Conservation (phyloP, 2,797 vertebrate species). For the Fundulus diaphanus region DNA sequence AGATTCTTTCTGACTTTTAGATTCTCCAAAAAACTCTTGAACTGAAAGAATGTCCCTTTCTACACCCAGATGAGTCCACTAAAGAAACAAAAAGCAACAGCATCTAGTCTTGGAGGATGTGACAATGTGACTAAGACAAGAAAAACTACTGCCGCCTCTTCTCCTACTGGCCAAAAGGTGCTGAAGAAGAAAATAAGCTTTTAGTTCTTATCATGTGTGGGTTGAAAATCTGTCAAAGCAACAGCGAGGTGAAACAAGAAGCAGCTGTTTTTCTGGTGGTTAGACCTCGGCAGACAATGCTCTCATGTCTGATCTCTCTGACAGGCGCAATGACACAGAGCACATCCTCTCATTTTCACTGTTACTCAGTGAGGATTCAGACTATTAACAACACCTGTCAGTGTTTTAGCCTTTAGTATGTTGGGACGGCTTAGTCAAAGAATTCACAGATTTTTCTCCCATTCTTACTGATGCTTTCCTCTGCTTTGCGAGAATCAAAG, state of each 20-base stretch:
- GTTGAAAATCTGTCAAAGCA: conserved; percentile 11
- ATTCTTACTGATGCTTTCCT: background rate
- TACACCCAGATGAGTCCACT: background rate
- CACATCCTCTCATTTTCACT: conserved; percentile 7
- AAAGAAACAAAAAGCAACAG: background rate
- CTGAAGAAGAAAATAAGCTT: conserved; percentile 6
- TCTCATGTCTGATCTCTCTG: conserved; percentile 2
- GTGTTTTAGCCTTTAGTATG: conserved; percentile 2
- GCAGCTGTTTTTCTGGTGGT: background rate
- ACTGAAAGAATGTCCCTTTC: background rate
- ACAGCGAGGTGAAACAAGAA: background rate
- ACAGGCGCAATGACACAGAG: background rate
- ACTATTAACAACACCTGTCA: background rate
- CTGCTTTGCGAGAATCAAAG: background rate
- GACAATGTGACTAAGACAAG: background rate
- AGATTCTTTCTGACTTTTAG: background rate
- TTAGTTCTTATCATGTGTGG: background rate
- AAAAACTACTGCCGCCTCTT: background rate
- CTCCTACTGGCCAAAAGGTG: background rate
- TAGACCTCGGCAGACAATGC: conserved; percentile 1
- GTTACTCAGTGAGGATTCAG: conserved; percentile 1
- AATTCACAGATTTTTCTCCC: background rate
- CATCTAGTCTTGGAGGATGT: background rate
- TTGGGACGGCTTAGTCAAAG: background rate
- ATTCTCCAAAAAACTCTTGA: background rate